Base-by-base conservation (phyloP, 23 tunicate genomes). In the Oikopleura dioica region DNA sequence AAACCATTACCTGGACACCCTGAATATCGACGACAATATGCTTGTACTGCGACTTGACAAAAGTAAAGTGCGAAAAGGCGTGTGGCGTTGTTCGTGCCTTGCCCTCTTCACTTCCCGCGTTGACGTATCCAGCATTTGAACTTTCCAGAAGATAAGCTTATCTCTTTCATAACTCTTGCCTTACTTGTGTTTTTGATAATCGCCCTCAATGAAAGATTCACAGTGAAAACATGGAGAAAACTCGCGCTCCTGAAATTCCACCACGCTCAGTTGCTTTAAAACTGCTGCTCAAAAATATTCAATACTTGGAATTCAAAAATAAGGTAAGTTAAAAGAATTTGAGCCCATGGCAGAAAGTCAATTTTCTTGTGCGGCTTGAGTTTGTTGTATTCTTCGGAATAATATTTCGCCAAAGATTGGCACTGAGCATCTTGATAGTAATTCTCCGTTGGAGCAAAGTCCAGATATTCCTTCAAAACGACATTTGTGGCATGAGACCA, bases 51-150 rank as follows among this genome's bases (percentile, higher is more conserved):
- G 99, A 94, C 38, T 87, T 84, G 59, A 86, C 99, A 68, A 94
- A 94, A 1, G 95, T 94, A 77, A 92, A 94, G 76, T 94, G 99
- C 72, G 95, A 86, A 87, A 94, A 94, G 2, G 99, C 99, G 87
- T 94, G 37, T 28, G 72, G 72, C 26, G 72, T 63, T 63, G 30
- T 23, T 2, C 72, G 72, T 2, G 26, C 26, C 30, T 12, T 31
- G 72, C 72, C 72, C 26, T 63, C 72, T 2, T 63, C 33, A 63
- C 30, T 12, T 2, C 4, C 33, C 33, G 72, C 30, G 2, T 63
- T 23, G 33, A 63, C 72, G 33, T 63, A 63, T 21, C 72, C 72
- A 28, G 72, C 72, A 63, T 63, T 63, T 63, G 72, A 63, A 63
- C 72, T 63, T n/a, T n/a, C n/a, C n/a, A n/a, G n/a, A n/a, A n/a